Evolutionary conservation across 2,888 invertebrate species (phyloP).

Genomic region (Pyrrhia umbra): DNA sequence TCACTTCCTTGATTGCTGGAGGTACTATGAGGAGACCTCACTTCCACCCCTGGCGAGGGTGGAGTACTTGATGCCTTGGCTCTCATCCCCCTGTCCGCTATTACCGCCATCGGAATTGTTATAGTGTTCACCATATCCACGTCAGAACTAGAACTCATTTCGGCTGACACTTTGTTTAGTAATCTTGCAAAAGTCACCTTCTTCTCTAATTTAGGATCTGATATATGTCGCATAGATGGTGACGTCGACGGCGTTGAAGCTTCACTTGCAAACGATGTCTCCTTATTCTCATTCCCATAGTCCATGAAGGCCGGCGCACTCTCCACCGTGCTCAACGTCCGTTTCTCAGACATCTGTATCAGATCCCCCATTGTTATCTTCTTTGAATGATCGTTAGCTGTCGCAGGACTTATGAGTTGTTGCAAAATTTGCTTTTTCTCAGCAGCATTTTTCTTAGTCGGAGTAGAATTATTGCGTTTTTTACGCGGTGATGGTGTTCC

Average conservation of each 20-base stretch:
- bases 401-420: slow-evolving; percentile 93
- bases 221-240: slow-evolving; percentile 89
- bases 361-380: slow-evolving; percentile 93
- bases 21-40: slow-evolving; percentile 92
- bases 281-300: slow-evolving; percentile 88
- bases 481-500: slow-evolving; percentile 94
- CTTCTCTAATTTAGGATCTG: slow-evolving; percentile 93
- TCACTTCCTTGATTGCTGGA: slow-evolving; percentile 94
- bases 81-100: slow-evolving; percentile 81
- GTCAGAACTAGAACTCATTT: slow-evolving; percentile 94
- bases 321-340: slow-evolving; percentile 84
- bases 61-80: slow-evolving; percentile 89
- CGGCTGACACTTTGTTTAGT: slow-evolving; percentile 93
- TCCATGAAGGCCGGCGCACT: slow-evolving; percentile 87
- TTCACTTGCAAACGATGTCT: slow-evolving; percentile 91
- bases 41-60: slow-evolving; percentile 92
- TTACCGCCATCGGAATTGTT: slow-evolving; percentile 86
- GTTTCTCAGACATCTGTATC: slow-evolving; percentile 93
- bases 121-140: slow-evolving; percentile 91
- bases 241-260: slow-evolving; percentile 88
- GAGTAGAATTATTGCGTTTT: slow-evolving; percentile 95
- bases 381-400: slow-evolving; percentile 90
- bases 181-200: slow-evolving; percentile 94
- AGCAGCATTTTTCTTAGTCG: slow-evolving; percentile 93
- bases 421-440: slow-evolving; percentile 95